Base-by-base conservation (phyloP, 2,113 vertebrate genomes). In the Dicentrarchus labrax region DNA sequence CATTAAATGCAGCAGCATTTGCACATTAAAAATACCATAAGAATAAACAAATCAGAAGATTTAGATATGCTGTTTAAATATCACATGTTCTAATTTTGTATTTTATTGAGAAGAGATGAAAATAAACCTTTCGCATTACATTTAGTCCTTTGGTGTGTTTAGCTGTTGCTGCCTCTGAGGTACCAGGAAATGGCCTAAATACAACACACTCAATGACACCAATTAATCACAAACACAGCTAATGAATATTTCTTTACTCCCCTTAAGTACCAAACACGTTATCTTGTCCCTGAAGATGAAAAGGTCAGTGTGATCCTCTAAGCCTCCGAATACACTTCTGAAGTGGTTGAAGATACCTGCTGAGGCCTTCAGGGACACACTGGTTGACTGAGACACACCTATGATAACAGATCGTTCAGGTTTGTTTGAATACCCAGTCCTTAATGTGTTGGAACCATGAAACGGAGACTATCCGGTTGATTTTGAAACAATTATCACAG, bases 101-200 rank as follows among this genome's bases (percentile, higher is more conserved):
- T 47, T 36, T n/a, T 47, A n/a, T n/a, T 64, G 0, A 43, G 13
- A 70, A 10, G 11, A 72, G 13, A 19, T 53, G 1, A 71, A 75
- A 75, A 54, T 48, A 69, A 64, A 50, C 30, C 6, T 30, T 67
- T 54, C 17, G 38, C 8, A 11, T 38, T 72, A 22, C 10, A 48
- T 79, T 66, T 21, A 2, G 15, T 77, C 53, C 39, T 74, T 72
- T 41, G 59, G 69, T 59, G 60, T 47, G 67, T 69, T 64, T 8
- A 48, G 59, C 47, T 72, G 41, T 73, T 60, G 65, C 47, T 68
- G 54, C 67, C 72, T 80, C 82, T 50, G 64, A 82, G 62, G 78
- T 45, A 41, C 47, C 54, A 72, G 62, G 51, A 88, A 81, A 80
- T 88, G 86, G 74, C 80, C 83, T 72, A 82, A 88, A 88, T 84